phyloP scores from a whole-genome alignment of 2,888 invertebrate species.

The Hypsopygia costalis region DNA sequence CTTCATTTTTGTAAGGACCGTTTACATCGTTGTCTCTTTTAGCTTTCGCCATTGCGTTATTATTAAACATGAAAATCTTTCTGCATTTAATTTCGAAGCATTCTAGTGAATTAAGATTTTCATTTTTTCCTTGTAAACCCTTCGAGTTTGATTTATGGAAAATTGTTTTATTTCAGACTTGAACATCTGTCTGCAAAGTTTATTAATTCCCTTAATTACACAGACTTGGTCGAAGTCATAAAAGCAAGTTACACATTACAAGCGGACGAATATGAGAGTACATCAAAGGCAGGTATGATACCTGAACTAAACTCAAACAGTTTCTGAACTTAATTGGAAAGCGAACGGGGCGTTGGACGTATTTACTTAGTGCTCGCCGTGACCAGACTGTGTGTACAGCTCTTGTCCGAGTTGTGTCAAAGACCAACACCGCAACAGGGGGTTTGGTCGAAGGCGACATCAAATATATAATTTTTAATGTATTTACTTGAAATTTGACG shows the following conservation, averaged over 20 bases:
- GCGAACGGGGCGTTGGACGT: slow-evolving; percentile 51
- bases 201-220: slow-evolving; percentile 14
- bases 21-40: slow-evolving; percentile 33
- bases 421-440: slow-evolving; percentile 28
- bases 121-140: not conserved
- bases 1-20: slow-evolving; percentile 43
- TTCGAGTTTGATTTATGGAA: slow-evolving; percentile 10
- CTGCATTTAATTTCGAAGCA: slow-evolving; percentile 16
- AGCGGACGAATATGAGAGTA: slow-evolving; percentile 45
- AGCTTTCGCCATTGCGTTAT: slow-evolving; percentile 24
- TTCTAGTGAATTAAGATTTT: slow-evolving; percentile 12
- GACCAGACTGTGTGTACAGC: slow-evolving; percentile 59
- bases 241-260: slow-evolving; percentile 43
- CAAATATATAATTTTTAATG: slow-evolving; percentile 11
- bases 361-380: slow-evolving; percentile 58
- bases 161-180: slow-evolving; percentile 6
- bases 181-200: slow-evolving; percentile 14
- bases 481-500: not conserved
- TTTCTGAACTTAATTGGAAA: slow-evolving; percentile 67
- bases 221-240: slow-evolving; percentile 26
- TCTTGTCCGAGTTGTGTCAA: slow-evolving; percentile 60
- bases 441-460: slow-evolving; percentile 12
- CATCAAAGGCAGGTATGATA: slow-evolving; percentile 66
- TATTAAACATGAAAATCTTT: slow-evolving; percentile 32
- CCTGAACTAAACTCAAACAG: slow-evolving; percentile 58